Percentiles rank a stretch among this genome's conserved stretches.
Conservation (phyloP, 2,113 vertebrate genomes). For the Catharus bicknelli region DNA sequence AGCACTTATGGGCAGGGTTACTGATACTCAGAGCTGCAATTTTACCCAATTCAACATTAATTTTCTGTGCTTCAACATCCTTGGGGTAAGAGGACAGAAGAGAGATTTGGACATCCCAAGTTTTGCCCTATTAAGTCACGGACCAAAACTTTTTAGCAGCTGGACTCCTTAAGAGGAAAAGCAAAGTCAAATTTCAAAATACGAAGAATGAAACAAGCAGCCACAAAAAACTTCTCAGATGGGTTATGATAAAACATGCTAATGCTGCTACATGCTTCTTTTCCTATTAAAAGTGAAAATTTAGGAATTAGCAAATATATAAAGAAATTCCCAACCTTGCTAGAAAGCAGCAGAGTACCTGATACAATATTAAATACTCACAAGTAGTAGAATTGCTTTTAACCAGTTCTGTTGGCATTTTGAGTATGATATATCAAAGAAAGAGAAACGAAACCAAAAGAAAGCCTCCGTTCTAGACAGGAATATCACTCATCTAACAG, state of each 20-base stretch:
- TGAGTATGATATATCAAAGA: not conserved
- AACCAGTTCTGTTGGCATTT: not conserved
- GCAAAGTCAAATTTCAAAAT: not conserved
- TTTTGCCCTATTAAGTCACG: not conserved
- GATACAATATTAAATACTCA: not conserved
- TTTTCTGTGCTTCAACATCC: not conserved
- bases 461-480: not conserved
- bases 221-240: not conserved
- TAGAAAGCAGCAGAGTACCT: not conserved
- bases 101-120: fast-evolving
- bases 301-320: not conserved
- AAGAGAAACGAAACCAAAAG: not conserved
- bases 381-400: not conserved
- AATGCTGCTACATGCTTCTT: not conserved
- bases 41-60: not conserved
- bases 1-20: not conserved
- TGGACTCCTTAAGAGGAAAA: not conserved
- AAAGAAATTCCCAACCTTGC: not conserved
- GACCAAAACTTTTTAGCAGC: not conserved
- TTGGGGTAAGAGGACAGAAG: fast-evolving
- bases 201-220: not conserved
- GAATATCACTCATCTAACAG: conserved; percentile 3
- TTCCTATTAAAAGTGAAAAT: not conserved
- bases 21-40: not conserved
- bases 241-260: not conserved